Base-by-base conservation (phyloP, 2,888 invertebrate genomes). In the Meteorus cinctellus region DNA sequence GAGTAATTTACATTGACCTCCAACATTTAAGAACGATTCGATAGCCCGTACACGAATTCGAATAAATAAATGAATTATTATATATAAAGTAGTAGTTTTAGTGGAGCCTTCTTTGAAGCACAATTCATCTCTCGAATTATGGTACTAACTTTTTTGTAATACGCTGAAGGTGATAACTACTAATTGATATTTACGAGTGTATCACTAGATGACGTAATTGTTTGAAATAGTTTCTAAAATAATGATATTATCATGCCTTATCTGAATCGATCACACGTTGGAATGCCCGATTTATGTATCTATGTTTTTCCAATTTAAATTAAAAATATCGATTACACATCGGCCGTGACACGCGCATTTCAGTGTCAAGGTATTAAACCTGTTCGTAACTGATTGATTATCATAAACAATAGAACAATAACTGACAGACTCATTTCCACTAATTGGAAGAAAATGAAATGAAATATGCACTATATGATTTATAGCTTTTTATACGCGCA, bases 261-360 rank as follows among this genome's bases (percentile, higher is more conserved):
- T 34, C 34, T 34, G 8, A 34, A 34, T 34, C 5, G 34, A 34
- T 34, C 34, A 34, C 2, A 8, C 34, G 1, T 34, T 4, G 34
- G 8, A 34, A 34, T 34, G 4, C 41, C 41, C 12, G 8, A 41
- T 41, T 12, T 41, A 41, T 12, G 8, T 41, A 8, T 41, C 6
- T 41, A 4, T 34, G 3, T 41, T 41, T 41, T 41, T 41, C 8
- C 41, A 12, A 36, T 51, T 34, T 59, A 66, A 67, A 45, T 65
- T 45, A 65, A 55, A 75, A 65, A 69, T 75, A 70, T 70, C 34
- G 34, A 75, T 63, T 69, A 60, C 59, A 55, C 63, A 67, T 67
- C 68, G 48, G 3, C 71, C 19, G 34, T 36, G 55, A 48, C 48
- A 48, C 6, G 41, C 8, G 8, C 8, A 41, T 41, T 8, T 41